Evolutionary conservation across 2,113 vertebrate species (phyloP), one percentile per base, ranked within the genome.

Genomic region (Megaptera novaeangliae): DNA sequence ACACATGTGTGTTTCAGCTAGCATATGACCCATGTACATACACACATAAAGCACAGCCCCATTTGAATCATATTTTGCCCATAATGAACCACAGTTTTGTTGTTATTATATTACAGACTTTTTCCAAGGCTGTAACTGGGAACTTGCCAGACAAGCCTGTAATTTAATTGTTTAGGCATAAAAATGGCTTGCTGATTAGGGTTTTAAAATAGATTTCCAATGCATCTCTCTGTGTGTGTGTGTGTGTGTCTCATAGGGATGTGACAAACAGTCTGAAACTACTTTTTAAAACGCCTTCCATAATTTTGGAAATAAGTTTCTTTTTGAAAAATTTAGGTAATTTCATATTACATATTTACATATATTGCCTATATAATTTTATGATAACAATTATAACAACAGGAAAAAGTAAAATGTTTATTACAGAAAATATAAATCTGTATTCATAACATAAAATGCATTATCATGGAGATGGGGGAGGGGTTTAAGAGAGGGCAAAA

Each of bases 161-260:
- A 55, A 72, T 88, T 97, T 64, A 93, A 96, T 94, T 55, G 77
- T 87, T 86, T 46, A 91, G 27, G 55, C 80, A 88, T 29, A 61
- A 87, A 94, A 96, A 92, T 4, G 74, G 64, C 36, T 46, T 39
- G 71, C 72, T 20, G 31, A 57, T 55, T 71, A 85, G 2, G 1
- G 10, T 89, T 96, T 98, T 92, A 87, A 95, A 97, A 95, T 1
- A 14, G 91, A 89, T 27, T 88, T 57, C 23, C 89, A 9, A 8
- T 46, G 55, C 64, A 5, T 3, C 10, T 69, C 41, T 57, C 6
- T 29, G 29, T 29, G 59, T 27, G 46, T 18, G 12, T 25, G 5
- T 57, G 12, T 25, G 5, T 57, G 55, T 91, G 57, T 80, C 81
- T 88, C 74, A 36, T 23, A 41, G 23, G 21, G n/a, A 36, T 4